Evolutionary conservation across 2,113 vertebrate genomes (phyloP).

Genomic region (Cebus imitator): DNA sequence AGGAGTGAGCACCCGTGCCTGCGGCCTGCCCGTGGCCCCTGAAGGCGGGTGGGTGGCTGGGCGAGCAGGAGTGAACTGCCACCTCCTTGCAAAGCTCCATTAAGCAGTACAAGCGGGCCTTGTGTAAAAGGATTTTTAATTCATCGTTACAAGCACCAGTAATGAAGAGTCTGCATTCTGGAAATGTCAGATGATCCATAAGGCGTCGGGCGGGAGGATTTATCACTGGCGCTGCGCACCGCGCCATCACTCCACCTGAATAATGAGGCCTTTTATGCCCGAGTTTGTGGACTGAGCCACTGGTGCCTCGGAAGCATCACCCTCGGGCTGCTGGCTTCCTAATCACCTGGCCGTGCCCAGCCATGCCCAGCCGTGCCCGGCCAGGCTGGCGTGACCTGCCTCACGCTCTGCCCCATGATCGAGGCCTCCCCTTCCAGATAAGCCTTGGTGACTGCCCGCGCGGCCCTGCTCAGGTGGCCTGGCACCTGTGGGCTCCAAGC

Average conservation of each 20-base stretch:
- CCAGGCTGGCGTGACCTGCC: background rate
- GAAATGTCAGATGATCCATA: conserved; percentile 81
- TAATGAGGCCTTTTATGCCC: conserved; percentile 67
- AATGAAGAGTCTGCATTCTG: conserved; percentile 80
- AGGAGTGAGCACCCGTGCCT: background rate
- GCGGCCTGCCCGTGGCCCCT: background rate
- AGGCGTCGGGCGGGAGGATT: conserved; percentile 66
- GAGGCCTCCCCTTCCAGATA: background rate
- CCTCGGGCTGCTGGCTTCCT: conserved; percentile 17
- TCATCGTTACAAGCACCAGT: conserved; percentile 79
- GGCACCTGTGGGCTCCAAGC: background rate
- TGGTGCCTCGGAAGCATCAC: conserved; percentile 66
- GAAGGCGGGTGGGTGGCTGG: background rate
- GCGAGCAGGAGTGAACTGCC: conserved; percentile 68
- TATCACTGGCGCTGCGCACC: background rate
- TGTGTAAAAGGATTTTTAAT: conserved; percentile 81
- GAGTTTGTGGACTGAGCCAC: conserved; percentile 70
- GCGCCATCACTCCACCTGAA: conserved; percentile 74
- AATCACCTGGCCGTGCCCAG: background rate
- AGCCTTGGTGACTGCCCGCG: fast-evolving
- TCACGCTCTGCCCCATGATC: too few relatives aligned
- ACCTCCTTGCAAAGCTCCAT: conserved; percentile 75
- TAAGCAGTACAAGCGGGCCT: conserved; percentile 77
- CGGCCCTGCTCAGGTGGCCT: background rate
- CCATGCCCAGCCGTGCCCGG: background rate